Evolutionary conservation across 2,113 vertebrate genomes (phyloP).

Genomic region (Nyctereutes procyonoides): DNA sequence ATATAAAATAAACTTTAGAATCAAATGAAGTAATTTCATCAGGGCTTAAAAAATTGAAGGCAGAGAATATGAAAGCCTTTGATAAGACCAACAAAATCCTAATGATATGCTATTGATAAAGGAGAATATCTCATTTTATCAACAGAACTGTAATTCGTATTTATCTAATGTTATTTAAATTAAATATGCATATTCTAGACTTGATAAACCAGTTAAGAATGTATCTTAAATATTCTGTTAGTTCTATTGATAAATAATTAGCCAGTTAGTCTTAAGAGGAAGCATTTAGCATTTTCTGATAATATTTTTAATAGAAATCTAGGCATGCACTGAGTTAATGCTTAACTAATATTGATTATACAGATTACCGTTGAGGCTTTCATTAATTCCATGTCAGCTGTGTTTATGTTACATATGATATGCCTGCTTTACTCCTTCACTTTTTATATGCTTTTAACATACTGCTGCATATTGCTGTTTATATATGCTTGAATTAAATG

Average conservation of each 20-base stretch:
- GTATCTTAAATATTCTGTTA: conserved; percentile 67
- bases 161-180: conserved; percentile 69
- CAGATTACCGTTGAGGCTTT: neutral
- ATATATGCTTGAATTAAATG: neutral
- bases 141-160: conserved; percentile 52
- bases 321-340: neutral
- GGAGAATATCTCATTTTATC: conserved; percentile 73
- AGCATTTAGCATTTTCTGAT: conserved; percentile 40
- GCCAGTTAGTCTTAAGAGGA: conserved; percentile 40
- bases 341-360: conserved; percentile 43
- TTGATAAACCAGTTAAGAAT: conserved; percentile 58
- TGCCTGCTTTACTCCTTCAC: neutral
- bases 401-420: neutral
- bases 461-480: neutral
- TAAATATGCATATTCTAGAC: conserved; percentile 51
- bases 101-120: conserved; percentile 71
- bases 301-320: conserved; percentile 65
- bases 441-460: neutral
- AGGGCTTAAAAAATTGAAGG: conserved; percentile 65
- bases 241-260: conserved; percentile 61
- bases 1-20: conserved; percentile 55
- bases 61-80: conserved; percentile 71
- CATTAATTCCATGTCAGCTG: neutral
- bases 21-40: conserved; percentile 70
- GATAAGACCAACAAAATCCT: conserved; percentile 68